Evolutionary conservation across 1,140 invertebrate species (phyloP).

Genomic region (Psix sp.): DNA sequence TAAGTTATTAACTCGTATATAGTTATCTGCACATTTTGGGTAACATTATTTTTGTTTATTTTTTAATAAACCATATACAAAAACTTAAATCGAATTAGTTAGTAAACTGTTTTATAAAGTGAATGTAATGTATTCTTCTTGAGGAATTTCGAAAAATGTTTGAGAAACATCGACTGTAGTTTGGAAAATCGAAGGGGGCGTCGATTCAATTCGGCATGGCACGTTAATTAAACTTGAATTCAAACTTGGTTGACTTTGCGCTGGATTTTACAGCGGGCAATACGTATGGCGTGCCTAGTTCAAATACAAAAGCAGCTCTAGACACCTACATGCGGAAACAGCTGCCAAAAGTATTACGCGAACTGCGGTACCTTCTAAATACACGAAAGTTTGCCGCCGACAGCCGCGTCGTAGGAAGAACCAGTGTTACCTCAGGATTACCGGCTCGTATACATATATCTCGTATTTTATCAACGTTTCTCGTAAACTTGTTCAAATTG

Average conservation of each 20-base stretch:
- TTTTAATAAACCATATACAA: no score
- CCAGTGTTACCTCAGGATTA: slow-evolving; percentile 47
- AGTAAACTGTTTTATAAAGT: no score
- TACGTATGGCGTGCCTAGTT: slow-evolving; percentile 46
- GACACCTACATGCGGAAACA: slow-evolving; percentile 53
- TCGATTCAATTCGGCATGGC: slow-evolving; percentile 67
- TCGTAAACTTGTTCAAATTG: slow-evolving; percentile 40
- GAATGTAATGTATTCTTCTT: no score
- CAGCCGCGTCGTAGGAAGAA: slow-evolving; percentile 38
- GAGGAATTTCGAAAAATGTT: not conserved
- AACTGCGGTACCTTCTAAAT: slow-evolving; percentile 45
- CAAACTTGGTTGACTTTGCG: slow-evolving; percentile 55
- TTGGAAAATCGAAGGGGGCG: slow-evolving; percentile 42
- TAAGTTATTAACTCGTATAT: no score
- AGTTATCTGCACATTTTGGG: no score
- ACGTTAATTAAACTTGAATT: slow-evolving; percentile 75
- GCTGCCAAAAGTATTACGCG: slow-evolving; percentile 70
- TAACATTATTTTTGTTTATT: no score
- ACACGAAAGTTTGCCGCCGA: slow-evolving; percentile 42
- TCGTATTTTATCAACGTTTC: slow-evolving; percentile 47
- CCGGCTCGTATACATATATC: slow-evolving; percentile 40
- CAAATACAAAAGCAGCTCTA: slow-evolving; percentile 49
- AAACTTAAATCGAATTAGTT: no score
- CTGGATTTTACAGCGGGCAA: slow-evolving; percentile 31
- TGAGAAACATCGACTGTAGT: slow-evolving; percentile 4